Conservation (phyloP, 2,888 invertebrate genomes). For the Clepsis dumicolana region DNA sequence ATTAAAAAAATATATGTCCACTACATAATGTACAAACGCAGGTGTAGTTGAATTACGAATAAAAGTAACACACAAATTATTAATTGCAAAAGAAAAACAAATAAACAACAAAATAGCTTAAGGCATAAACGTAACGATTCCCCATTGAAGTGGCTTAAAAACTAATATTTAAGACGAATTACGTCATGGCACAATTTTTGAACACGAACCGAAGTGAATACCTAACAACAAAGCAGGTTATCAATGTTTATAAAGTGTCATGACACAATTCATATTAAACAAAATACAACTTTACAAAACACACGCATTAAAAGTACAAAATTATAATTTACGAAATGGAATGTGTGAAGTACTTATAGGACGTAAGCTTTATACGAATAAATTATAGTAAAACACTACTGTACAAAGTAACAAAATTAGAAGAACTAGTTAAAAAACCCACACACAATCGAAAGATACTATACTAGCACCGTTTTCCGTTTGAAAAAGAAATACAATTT, state of each 20-base stretch:
- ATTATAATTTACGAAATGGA: slow-evolving; percentile 57
- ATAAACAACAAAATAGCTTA: slow-evolving; percentile 80
- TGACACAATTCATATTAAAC: slow-evolving; percentile 10
- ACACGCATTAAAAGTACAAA: slow-evolving; percentile 25
- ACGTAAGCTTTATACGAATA: slow-evolving; percentile 62
- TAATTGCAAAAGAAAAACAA: slow-evolving; percentile 70
- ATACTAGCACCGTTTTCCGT: slow-evolving; percentile 55
- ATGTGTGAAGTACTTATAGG: slow-evolving; percentile 61
- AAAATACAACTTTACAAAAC: slow-evolving; percentile 30
- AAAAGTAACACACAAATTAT: slow-evolving; percentile 71
- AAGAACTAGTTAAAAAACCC: slow-evolving; percentile 33
- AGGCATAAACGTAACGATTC: slow-evolving; percentile 85
- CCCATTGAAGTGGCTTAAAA: slow-evolving; percentile 66
- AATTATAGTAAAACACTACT: slow-evolving; percentile 56
- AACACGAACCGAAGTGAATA: no score
- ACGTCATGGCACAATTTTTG: neutral
- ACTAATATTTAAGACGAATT: slow-evolving; percentile 43
- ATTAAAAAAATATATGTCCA: slow-evolving; percentile 52
- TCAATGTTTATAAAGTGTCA: neutral
- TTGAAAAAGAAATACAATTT: slow-evolving; percentile 40
- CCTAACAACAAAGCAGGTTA: no score
- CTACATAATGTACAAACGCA: slow-evolving; percentile 51
- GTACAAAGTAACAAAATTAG: slow-evolving; percentile 47
- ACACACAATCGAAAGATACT: slow-evolving; percentile 40
- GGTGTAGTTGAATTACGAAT: slow-evolving; percentile 49